Percentiles rank a stretch among this genome's conserved stretches.
These are phyloP conservation scores for Octopus sinensis DNA, from an alignment of 1,140 invertebrate genomes.

Conservation along the genomic window DNA sequence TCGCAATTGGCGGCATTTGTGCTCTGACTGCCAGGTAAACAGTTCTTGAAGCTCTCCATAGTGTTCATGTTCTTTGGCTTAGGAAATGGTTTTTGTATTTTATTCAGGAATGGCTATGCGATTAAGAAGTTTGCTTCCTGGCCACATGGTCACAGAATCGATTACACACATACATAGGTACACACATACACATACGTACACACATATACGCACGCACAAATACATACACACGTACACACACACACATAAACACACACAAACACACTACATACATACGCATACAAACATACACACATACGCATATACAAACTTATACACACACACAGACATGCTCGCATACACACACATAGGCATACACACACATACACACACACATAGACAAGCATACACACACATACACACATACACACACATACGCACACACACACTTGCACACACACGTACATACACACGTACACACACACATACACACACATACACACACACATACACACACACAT, in stretches of 20 bases:
- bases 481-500: too few species aligned
- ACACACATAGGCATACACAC: not conserved
- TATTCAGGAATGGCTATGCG: too few species aligned
- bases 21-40: slow-evolving; percentile 49
- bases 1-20: slow-evolving; percentile 69
- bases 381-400: not conserved
- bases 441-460: not conserved
- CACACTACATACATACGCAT: not conserved
- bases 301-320: not conserved
- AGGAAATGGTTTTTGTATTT: not conserved
- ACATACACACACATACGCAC: not conserved
- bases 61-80: not conserved
- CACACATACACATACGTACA: not conserved
- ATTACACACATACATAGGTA: too few species aligned
- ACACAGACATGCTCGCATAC: not conserved
- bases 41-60: not conserved
- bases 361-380: not conserved
- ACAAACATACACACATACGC: not conserved
- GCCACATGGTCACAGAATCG: too few species aligned
- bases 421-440: not conserved
- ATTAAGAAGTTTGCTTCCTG: too few species aligned
- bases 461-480: too few species aligned
- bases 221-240: not conserved
- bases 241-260: not conserved
- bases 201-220: not conserved